Evolutionary conservation across 2,797 vertebrate genomes (phyloP), one percentile per base, ranked within the genome.

Genomic region (Pseudochaenichthys georgianus): DNA sequence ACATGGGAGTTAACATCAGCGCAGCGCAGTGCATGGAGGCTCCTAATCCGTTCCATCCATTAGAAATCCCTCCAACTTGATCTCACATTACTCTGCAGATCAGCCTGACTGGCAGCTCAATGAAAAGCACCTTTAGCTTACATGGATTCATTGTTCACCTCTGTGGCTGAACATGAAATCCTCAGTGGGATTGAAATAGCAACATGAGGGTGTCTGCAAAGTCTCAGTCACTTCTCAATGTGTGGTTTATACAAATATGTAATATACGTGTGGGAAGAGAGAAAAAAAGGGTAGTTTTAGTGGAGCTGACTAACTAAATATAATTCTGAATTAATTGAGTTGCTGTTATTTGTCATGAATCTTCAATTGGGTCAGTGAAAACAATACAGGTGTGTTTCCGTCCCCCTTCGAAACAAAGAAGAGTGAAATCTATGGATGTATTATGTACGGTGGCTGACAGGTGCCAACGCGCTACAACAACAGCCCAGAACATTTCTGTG

Each of bases 11-110:
- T 59, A 73, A 66, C 34, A 38, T 38, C 34, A 9, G 34, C 8
- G 34, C 34, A 38, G 34, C 8, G 34, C 34, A 38, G 34, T 38
- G 34, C 73, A 45, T 70, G 57, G 57, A 70, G 83, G 73, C 45
- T 46, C 48, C 51, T 80, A 73, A 82, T 73, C 69, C 21, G 10
- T 54, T 71, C 53, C 47, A 80, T 70, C 66, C 70, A 67, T 69
- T 54, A 70, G 19, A 63, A 70, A 66, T 60, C 61, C 43, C 48
- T 48, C n/a, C 10, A 15, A 60, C 51, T 43, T 63, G 64, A 64
- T 51, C 64, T 76, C 50, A 62, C 50, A n/a, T 65, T 46, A 46
- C 57, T 59, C 51, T 23, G 12, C 31, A 31, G 53, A 41, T 55
- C 46, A 43, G 41, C 38, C 51, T 64, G 46, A 67, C 48, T 41